Evolutionary conservation across 2,113 vertebrate genomes (phyloP).

Genomic region (Mormoops blainvillei): DNA sequence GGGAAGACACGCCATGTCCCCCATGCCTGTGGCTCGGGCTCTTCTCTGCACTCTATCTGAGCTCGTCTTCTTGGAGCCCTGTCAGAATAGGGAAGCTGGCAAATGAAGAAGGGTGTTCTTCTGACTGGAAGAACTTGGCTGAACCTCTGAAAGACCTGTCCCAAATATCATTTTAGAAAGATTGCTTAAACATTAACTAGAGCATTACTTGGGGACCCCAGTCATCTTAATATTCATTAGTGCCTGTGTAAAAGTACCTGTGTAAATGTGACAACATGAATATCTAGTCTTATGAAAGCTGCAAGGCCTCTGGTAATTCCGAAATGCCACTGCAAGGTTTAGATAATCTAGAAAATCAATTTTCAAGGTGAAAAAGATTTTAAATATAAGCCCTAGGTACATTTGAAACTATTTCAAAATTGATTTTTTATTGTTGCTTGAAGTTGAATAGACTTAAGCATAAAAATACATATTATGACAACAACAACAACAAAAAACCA

Average conservation of each 20-base stretch:
- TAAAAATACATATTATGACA: not conserved
- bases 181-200: not conserved
- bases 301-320: not conserved
- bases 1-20: not conserved
- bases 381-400: not conserved
- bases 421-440: not conserved
- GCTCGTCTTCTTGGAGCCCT: not conserved
- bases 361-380: conserved; percentile 10
- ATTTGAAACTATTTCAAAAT: not conserved
- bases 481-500: not conserved
- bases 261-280: not conserved
- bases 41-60: not conserved
- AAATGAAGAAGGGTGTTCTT: not conserved
- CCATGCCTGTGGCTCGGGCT: not conserved
- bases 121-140: not conserved
- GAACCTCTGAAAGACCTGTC: not conserved
- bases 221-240: conserved; percentile 6
- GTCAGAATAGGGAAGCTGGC: not conserved
- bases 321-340: not conserved
- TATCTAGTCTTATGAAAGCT: not conserved
- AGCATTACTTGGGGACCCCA: not conserved
- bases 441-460: not conserved
- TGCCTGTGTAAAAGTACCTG: not conserved
- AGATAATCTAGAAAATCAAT: not conserved
- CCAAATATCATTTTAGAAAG: not conserved